Evolutionary conservation across 2,888 invertebrate species (phyloP).

Genomic region (Lasioglossum calceatum): DNA sequence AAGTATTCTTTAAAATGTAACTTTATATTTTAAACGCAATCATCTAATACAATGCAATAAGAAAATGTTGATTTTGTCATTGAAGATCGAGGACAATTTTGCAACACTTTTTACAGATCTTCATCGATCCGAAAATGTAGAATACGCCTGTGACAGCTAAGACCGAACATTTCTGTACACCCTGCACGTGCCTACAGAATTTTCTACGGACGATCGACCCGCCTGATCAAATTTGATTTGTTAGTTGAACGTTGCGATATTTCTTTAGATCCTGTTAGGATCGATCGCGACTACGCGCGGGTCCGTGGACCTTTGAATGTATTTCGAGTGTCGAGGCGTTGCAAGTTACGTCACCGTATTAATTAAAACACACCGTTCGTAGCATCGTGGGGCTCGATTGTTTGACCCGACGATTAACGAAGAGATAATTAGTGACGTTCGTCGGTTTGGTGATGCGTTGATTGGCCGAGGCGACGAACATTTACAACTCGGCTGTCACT

Average conservation of each 20-base stretch:
- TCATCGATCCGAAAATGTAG: too few relatives aligned
- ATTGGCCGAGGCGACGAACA: slow-evolving; percentile 6
- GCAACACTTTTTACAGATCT: too few relatives aligned
- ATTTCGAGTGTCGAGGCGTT: slow-evolving; percentile 51
- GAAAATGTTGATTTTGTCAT: too few relatives aligned
- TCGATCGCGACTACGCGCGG: neutral
- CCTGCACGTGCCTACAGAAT: neutral
- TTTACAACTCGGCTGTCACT: neutral
- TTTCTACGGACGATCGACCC: neutral
- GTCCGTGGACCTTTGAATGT: slow-evolving; percentile 23
- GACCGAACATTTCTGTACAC: too few relatives aligned
- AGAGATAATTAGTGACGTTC: slow-evolving; percentile 50
- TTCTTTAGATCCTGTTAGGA: neutral
- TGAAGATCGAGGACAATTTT: too few relatives aligned
- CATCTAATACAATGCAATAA: too few relatives aligned
- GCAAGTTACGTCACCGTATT: slow-evolving; percentile 60
- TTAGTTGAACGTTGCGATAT: neutral
- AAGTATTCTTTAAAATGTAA: too few relatives aligned
- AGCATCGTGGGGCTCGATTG: slow-evolving; percentile 46
- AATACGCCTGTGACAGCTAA: too few relatives aligned
- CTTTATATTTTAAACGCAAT: too few relatives aligned
- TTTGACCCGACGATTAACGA: slow-evolving; percentile 50
- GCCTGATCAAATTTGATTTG: neutral
- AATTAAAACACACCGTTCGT: slow-evolving; percentile 57
- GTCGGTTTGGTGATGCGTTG: neutral